phyloP scores from a whole-genome alignment of 2,797 vertebrate genomes.

The Pangasius larnaudii region DNA sequence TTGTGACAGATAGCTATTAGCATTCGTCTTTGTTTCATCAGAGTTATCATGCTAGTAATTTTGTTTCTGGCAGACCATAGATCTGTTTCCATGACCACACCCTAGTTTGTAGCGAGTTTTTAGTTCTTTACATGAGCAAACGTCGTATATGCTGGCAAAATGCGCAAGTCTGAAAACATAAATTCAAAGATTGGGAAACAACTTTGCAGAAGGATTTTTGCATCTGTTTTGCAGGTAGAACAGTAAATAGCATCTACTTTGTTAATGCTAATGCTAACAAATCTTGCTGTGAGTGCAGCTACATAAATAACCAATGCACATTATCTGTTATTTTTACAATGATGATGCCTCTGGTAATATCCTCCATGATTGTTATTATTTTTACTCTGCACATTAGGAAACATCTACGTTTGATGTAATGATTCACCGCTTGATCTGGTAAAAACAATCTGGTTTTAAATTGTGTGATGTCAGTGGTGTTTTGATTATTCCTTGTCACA shows the following conservation, averaged over 20 bases:
- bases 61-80: too few relatives aligned
- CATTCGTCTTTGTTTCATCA: neutral
- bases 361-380: neutral
- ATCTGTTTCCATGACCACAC: neutral
- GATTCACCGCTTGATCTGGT: neutral
- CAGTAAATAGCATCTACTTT: neutral
- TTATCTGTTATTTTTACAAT: neutral
- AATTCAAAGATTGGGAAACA: too few relatives aligned
- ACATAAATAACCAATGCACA: neutral
- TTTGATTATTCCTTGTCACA: neutral
- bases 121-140: neutral
- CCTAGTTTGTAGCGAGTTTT: neutral
- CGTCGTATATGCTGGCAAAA: neutral
- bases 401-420: neutral
- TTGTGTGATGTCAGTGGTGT: neutral
- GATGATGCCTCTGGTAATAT: neutral
- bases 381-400: neutral
- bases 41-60: neutral
- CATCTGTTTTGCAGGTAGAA: neutral
- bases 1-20: neutral
- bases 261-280: neutral
- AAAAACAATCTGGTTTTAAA: neutral
- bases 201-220: neutral
- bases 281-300: neutral
- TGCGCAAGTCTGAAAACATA: too few relatives aligned